Evolutionary conservation across 1,140 invertebrate genomes (phyloP).

Genomic region (Nephotettix cincticeps): DNA sequence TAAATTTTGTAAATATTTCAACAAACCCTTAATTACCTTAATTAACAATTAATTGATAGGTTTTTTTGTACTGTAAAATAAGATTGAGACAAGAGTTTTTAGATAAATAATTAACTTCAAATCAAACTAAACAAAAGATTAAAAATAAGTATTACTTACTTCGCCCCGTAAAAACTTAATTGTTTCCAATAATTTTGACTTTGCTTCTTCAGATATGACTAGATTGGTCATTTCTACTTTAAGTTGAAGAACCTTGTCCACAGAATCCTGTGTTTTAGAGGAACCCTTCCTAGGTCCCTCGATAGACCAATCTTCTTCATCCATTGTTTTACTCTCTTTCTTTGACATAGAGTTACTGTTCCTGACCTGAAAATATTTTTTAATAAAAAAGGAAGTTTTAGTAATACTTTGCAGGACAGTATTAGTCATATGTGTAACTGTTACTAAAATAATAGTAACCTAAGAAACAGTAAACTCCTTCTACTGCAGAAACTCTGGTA

Average conservation of each 20-base stretch:
- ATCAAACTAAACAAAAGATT: too few relatives aligned
- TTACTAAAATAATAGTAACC: too few relatives aligned
- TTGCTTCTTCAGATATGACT: conserved; percentile 60
- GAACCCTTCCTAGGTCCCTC: not conserved
- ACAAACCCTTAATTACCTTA: not conserved
- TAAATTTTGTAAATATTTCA: not conserved
- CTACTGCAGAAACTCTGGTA: too few relatives aligned
- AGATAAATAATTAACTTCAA: not conserved
- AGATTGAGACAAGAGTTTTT: not conserved
- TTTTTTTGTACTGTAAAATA: not conserved
- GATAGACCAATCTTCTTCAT: too few relatives aligned
- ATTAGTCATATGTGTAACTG: too few relatives aligned
- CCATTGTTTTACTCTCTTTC: too few relatives aligned
- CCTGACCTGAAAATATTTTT: too few relatives aligned
- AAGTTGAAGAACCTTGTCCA: conserved; percentile 39
- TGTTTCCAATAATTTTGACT: conserved; percentile 67
- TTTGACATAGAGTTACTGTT: too few relatives aligned
- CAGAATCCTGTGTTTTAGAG: not conserved
- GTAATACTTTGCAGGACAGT: too few relatives aligned
- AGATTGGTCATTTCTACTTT: conserved; percentile 73
- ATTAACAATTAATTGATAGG: not conserved
- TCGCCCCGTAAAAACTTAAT: conserved; percentile 67
- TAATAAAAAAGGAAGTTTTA: too few relatives aligned
- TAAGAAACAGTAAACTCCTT: too few relatives aligned
- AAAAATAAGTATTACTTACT: too few relatives aligned